Evolutionary conservation across 2,888 invertebrate genomes (phyloP).

Genomic region (Brachylomia viminalis): DNA sequence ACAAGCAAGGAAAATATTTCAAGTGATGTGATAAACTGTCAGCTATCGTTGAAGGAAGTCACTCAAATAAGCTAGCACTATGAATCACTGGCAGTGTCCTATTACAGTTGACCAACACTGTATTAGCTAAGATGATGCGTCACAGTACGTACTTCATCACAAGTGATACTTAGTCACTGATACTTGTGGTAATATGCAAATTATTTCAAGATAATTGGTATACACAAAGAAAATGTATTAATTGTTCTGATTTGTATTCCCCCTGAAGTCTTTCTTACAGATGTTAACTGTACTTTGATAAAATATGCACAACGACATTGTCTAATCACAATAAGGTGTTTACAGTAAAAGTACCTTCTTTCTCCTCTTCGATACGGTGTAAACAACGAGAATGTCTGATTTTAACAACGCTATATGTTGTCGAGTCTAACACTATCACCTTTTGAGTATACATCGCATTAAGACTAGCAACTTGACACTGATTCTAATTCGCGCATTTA

Average conservation of each 20-base stretch:
- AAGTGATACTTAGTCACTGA: conserved; percentile 71
- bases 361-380: conserved; percentile 84
- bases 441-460: conserved; percentile 80
- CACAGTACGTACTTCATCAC: conserved; percentile 75
- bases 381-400: conserved; percentile 84
- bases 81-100: conserved; percentile 82
- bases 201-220: conserved; percentile 24
- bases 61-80: conserved; percentile 69
- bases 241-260: not conserved
- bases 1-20: conserved; percentile 43
- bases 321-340: conserved; percentile 10
- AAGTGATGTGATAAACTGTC: conserved; percentile 53
- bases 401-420: conserved; percentile 82
- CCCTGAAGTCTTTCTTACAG: conserved; percentile 9
- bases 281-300: not conserved
- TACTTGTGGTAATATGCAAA: conserved; percentile 57
- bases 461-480: not conserved
- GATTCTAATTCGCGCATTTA: conserved; percentile 26
- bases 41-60: conserved; percentile 71
- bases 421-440: conserved; percentile 80
- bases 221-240: conserved; percentile 35
- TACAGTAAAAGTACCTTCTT: conserved; percentile 74
- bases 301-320: conserved; percentile 13
- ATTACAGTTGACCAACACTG: conserved; percentile 83
- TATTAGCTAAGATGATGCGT: conserved; percentile 81